Evolutionary conservation across 1,140 invertebrate genomes (phyloP).

Genomic region (Calycopis cecrops): DNA sequence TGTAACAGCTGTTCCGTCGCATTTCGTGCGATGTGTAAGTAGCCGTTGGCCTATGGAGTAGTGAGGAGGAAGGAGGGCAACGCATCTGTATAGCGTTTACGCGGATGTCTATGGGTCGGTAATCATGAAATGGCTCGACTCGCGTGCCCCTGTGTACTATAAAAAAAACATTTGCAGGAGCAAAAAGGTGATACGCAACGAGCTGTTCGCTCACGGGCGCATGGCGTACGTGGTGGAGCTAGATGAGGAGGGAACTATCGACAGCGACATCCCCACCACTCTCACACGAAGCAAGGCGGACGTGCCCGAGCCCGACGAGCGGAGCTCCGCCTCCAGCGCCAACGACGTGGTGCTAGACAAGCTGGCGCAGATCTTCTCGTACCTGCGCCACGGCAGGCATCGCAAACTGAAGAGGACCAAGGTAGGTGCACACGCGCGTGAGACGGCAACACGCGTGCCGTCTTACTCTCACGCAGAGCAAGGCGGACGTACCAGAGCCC

Average conservation of each 20-base stretch:
- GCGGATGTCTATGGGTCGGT: too few species aligned
- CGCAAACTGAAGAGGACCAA: slow-evolving; percentile 88
- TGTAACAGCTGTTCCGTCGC: too few species aligned
- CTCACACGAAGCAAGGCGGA: slow-evolving; percentile 96
- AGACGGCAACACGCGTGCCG: too few species aligned
- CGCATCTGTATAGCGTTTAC: too few species aligned
- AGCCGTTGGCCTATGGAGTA: too few species aligned
- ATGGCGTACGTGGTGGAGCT: slow-evolving; percentile 99
- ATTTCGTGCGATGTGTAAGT: too few species aligned
- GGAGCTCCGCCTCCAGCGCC: slow-evolving; percentile 89
- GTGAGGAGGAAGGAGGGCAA: too few species aligned
- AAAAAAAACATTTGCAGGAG: slow-evolving; percentile 59
- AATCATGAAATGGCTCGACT: too few species aligned
- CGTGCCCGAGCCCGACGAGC: slow-evolving; percentile 81
- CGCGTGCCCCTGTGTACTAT: too few species aligned
- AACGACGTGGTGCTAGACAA: slow-evolving; percentile 99
- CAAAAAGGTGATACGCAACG: slow-evolving; percentile 88
- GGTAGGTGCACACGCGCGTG: too few species aligned
- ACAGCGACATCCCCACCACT: slow-evolving; percentile 97
- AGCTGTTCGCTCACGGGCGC: slow-evolving; percentile 95
- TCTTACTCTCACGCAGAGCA: background rate
- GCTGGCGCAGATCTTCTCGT: slow-evolving; percentile 96
- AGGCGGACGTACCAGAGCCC: slow-evolving; percentile 72
- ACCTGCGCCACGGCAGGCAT: slow-evolving; percentile 89
- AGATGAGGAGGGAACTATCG: slow-evolving; percentile 87